phyloP scores from a whole-genome alignment of 2,888 invertebrate species.

The Meloe dianella region DNA sequence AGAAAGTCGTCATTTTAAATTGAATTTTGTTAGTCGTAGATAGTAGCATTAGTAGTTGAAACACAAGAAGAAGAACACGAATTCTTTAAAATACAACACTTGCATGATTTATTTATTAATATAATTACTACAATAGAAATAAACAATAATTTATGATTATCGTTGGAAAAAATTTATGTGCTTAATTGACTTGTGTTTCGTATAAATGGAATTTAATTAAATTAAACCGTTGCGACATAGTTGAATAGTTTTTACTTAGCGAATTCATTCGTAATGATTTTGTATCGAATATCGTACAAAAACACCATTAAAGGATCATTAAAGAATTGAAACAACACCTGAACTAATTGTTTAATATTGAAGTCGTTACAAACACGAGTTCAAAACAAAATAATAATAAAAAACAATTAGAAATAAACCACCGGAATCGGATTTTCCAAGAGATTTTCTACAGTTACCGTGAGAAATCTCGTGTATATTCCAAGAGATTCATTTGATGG shows the following conservation, averaged over 20 bases:
- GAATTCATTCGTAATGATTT: not conserved
- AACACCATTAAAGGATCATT: conserved; percentile 7
- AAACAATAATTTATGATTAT: not conserved
- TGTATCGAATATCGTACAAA: not conserved
- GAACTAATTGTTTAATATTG: conserved; percentile 48
- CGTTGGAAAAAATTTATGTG: not conserved
- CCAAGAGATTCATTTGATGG: conserved; percentile 1
- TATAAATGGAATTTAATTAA: not conserved
- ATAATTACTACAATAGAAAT: not conserved
- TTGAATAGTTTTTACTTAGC: too few relatives aligned
- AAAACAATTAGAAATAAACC: conserved; percentile 10
- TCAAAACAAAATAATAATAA: not conserved
- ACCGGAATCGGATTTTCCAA: not conserved
- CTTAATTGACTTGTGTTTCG: not conserved
- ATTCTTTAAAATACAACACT: not conserved
- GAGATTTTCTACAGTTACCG: not conserved
- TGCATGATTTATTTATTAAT: not conserved
- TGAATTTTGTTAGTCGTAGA: not conserved
- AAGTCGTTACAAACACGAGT: conserved; percentile 38
- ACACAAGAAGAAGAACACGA: not conserved
- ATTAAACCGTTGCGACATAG: not conserved
- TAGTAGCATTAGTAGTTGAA: not conserved
- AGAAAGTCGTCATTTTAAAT: not conserved
- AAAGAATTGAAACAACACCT: conserved; percentile 28
- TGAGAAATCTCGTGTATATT: not conserved